Conservation (phyloP, 2,797 vertebrate genomes). For the Limnodromus scolopaceus region DNA sequence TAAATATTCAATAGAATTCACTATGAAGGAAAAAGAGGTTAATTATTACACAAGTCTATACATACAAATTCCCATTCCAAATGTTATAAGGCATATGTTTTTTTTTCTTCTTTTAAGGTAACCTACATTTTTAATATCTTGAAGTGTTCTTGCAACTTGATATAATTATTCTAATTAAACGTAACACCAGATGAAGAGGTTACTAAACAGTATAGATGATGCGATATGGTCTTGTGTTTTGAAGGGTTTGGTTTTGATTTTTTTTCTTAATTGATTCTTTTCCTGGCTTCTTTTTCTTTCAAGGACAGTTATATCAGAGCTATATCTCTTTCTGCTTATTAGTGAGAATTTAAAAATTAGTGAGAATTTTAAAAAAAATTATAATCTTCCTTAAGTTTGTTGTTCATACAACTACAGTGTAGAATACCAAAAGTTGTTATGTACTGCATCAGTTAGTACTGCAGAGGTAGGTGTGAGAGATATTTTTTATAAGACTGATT, state of each 20-base stretch:
- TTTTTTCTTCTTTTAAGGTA: background rate
- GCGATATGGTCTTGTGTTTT: background rate
- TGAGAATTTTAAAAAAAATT: background rate
- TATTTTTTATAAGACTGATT: background rate
- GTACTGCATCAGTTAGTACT: background rate
- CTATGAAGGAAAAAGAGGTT: background rate
- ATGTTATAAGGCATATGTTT: accelerated
- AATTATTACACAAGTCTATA: background rate
- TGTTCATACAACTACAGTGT: background rate
- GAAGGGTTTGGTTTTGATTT: background rate
- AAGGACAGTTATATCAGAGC: background rate
- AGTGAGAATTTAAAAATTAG: background rate
- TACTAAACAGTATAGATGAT: background rate
- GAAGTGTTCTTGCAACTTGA: background rate
- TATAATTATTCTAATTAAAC: background rate
- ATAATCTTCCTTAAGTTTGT: background rate
- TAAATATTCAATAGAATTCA: background rate
- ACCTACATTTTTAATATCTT: background rate
- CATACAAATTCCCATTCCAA: background rate
- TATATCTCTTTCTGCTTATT: background rate
- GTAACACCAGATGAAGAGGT: background rate
- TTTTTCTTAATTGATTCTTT: background rate
- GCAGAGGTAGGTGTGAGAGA: background rate
- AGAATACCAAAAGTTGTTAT: background rate
- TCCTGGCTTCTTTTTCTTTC: background rate